phyloP scores from a whole-genome alignment of 2,888 invertebrate genomes.

The Chironomus riparius region DNA sequence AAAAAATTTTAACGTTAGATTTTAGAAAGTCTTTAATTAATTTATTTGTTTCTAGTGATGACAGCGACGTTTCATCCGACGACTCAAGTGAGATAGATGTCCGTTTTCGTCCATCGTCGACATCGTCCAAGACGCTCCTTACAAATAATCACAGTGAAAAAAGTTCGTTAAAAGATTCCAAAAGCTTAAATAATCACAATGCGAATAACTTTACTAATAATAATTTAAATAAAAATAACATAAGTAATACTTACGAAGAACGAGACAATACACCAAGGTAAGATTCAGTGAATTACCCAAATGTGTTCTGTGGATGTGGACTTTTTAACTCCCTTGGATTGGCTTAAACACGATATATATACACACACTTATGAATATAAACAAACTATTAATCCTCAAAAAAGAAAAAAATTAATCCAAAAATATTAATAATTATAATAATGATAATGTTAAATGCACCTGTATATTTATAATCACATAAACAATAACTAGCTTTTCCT shows the following conservation, averaged over 20 bases:
- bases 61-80: slow-evolving; percentile 8
- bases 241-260: slow-evolving; percentile 4
- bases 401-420: neutral
- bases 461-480: neutral
- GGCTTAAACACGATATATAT: neutral
- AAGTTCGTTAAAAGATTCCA: slow-evolving; percentile 26
- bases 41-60: neutral
- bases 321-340: neutral
- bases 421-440: neutral
- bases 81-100: slow-evolving; percentile 14
- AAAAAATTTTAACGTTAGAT: neutral
- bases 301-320: neutral
- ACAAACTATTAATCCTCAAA: neutral
- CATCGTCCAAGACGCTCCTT: neutral
- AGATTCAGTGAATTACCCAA: neutral
- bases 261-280: slow-evolving; percentile 19
- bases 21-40: neutral
- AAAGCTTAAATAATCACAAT: slow-evolving; percentile 12
- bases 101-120: slow-evolving; percentile 9
- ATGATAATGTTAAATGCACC: neutral
- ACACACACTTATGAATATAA: neutral
- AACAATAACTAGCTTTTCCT: too few species aligned
- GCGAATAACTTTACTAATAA: slow-evolving; percentile 21
- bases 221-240: slow-evolving; percentile 17
- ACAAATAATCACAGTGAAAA: neutral